These are phyloP conservation scores for Nemoura dubitans DNA, from an alignment of 2,888 invertebrate species.

Conservation along the genomic window DNA sequence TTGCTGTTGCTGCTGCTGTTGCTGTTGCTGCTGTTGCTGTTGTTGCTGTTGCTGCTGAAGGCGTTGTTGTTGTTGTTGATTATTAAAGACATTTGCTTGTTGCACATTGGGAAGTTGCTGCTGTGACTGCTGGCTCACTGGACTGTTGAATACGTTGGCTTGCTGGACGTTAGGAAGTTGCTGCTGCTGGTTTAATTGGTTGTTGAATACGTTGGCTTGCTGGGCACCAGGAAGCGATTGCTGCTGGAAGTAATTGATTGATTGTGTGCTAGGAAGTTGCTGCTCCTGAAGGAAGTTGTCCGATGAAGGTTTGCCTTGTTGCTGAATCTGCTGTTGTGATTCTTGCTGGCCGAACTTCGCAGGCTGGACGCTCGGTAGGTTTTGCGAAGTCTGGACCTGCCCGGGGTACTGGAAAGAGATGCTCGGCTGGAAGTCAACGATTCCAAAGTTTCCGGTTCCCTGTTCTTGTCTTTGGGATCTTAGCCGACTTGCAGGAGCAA, in stretches of 20 bases:
- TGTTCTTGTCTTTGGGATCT: conserved; percentile 58
- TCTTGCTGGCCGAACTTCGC: conserved; percentile 45
- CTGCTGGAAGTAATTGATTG: conserved; percentile 25
- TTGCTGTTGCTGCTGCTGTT: conserved; percentile 54
- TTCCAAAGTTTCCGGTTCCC: conserved; percentile 69
- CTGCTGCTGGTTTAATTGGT: not conserved
- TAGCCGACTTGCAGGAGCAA: conserved; percentile 53
- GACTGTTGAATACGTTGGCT: conserved; percentile 29
- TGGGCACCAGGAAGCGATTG: not conserved
- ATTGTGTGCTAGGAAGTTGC: conserved; percentile 20
- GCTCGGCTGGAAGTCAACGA: conserved; percentile 63
- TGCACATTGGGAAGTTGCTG: not conserved
- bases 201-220: conserved; percentile 32
- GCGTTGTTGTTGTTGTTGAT: conserved; percentile 58
- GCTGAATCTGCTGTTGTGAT: conserved; percentile 54
- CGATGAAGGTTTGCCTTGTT: conserved; percentile 51
- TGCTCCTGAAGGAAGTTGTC: conserved; percentile 15
- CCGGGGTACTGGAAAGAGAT: conserved; percentile 57
- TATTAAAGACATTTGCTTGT: too few relatives aligned
- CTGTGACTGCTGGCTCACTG: not conserved
- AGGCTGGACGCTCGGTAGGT: conserved; percentile 49
- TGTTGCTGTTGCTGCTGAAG: conserved; percentile 56
- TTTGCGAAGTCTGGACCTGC: conserved; percentile 54
- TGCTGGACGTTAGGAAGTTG: not conserved
- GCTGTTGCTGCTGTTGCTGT: conserved; percentile 53